phyloP scores from a whole-genome alignment of 2,113 vertebrate species.

The Sprattus sprattus region DNA sequence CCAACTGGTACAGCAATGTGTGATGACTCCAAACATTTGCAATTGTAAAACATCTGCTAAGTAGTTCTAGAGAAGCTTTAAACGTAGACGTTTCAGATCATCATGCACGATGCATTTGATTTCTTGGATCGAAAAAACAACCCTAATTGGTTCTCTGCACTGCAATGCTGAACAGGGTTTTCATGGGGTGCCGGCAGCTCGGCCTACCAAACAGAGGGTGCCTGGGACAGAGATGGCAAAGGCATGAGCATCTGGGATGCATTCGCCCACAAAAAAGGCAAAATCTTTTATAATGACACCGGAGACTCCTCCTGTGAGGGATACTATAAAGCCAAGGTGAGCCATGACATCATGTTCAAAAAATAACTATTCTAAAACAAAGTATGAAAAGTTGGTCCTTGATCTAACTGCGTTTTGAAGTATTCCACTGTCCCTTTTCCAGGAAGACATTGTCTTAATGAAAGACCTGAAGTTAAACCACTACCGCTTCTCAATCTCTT shows the following conservation, averaged over 20 bases:
- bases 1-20: slow-evolving; percentile 74
- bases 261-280: slow-evolving; percentile 78
- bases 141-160: background rate
- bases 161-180: slow-evolving; percentile 71
- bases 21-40: background rate
- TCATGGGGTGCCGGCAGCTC: slow-evolving; percentile 87
- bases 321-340: slow-evolving; percentile 84
- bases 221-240: slow-evolving; percentile 87
- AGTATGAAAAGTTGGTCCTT: background rate
- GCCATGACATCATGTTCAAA: background rate
- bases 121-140: background rate
- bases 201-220: slow-evolving; percentile 88
- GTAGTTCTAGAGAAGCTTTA: background rate
- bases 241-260: slow-evolving; percentile 86
- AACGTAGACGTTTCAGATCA: background rate
- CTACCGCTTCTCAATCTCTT: slow-evolving; percentile 89
- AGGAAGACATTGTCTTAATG: slow-evolving; percentile 83
- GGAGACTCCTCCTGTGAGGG: slow-evolving; percentile 81
- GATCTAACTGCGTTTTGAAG: background rate
- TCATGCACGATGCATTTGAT: background rate
- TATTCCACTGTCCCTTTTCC: slow-evolving; percentile 33
- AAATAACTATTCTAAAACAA: background rate
- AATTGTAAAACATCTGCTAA: background rate
- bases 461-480: slow-evolving; percentile 83
- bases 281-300: slow-evolving; percentile 70